Evolutionary conservation across 2,797 vertebrate species (phyloP).

Genomic region (Caiman crocodilus): DNA sequence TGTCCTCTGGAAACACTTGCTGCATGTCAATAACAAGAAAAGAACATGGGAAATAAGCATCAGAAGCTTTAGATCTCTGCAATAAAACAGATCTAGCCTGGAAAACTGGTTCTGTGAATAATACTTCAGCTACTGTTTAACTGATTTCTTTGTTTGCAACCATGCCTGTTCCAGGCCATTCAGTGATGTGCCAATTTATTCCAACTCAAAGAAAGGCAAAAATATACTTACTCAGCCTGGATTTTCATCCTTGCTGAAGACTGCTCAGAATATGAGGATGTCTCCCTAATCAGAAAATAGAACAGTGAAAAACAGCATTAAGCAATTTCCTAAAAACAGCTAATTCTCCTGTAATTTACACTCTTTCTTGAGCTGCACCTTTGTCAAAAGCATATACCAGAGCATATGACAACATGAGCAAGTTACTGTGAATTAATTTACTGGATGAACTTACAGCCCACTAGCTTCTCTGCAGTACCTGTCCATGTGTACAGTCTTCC

Average conservation of each 20-base stretch:
- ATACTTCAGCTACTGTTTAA: neutral
- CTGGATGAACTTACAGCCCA: too few species aligned
- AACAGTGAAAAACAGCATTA: conserved; percentile 19
- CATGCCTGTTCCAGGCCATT: neutral
- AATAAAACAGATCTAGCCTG: neutral
- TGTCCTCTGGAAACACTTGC: neutral
- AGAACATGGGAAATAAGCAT: neutral
- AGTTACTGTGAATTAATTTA: too few species aligned
- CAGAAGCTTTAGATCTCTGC: neutral
- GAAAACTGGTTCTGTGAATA: neutral
- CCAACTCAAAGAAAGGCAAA: neutral
- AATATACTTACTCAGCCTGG: conserved; percentile 74
- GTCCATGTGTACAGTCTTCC: too few species aligned
- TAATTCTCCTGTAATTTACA: neutral
- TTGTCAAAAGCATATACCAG: neutral
- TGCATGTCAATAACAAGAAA: neutral
- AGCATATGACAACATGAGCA: too few species aligned
- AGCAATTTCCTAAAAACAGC: neutral
- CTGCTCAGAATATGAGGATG: neutral
- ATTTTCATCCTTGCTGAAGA: conserved; percentile 45
- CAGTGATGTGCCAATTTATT: neutral
- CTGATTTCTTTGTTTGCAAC: neutral
- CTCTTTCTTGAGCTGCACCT: neutral
- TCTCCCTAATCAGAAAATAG: conserved; percentile 56
- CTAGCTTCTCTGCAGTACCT: too few species aligned